Base-by-base conservation (phyloP, 1,140 invertebrate species). In the Bradynema listronoti region DNA sequence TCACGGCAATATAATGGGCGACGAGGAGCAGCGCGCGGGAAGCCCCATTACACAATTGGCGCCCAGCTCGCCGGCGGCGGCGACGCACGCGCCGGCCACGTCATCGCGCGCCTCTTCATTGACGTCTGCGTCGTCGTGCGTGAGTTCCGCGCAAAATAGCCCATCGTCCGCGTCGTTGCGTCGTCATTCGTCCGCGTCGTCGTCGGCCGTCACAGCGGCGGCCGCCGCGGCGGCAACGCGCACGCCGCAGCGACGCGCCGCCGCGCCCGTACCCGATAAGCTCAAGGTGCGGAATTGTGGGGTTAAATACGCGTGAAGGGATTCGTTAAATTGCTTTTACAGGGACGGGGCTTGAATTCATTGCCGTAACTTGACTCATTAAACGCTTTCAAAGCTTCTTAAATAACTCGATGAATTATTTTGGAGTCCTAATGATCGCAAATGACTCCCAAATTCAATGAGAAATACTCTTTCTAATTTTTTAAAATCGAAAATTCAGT, bases 201-300 rank as follows among this genome's bases (percentile, higher is more conserved):
- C 11, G 11, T 9, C 7, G 11, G 7, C 45, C 7, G 7, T 19
- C 45, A 47, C 45, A 24, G 7, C 45, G 11, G 29, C 45, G 29
- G 9, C 7, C 45, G 29, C 7, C 7, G 22, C 22, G 7, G 9
- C 45, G 19, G 29, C 11, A 14, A 11, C 53, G 16, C 55, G 50
- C 22, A 58, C 56, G 9, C 56, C 56, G 47, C 56, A 58, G 50
- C 25, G 56, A 29, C 55, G 58, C 27, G 49, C 56, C 25, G 56
- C 56, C 16, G 52, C 45, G 29, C 51, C 56, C 22, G 58, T 58
- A 30, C 56, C 56, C 19, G 1, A n/a, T 4, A 55, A 58, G 41
- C 55, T 57, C 33, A 58, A 58, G 50, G 56, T 32, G 58, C n/a
- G n/a, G n/a, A n/a, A n/a, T n/a, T n/a, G n/a, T n/a, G n/a, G n/a